Evolutionary conservation across 1,140 invertebrate genomes (phyloP), one percentile per base, ranked within the genome.

Genomic region (Micrasema longulum): DNA sequence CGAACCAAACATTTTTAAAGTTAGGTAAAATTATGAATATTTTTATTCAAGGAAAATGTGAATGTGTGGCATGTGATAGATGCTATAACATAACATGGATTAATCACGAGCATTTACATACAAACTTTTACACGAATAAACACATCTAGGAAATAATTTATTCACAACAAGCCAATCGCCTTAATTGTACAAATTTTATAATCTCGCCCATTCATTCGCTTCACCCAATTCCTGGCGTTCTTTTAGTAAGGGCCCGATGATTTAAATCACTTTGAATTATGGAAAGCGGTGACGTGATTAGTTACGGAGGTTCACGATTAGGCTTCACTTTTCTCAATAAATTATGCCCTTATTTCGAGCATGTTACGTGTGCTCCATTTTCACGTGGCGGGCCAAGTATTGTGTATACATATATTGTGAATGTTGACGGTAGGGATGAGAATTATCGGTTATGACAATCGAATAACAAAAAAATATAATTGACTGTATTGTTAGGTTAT

Each of bases 201-300:
- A 31, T 31, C 26, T 31, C 26, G 26, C 2, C 26, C 7, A 41
- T 1, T 38, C 35, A 41, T 60, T 43, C 36, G 55, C 22, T 60
- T 38, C 9, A 23, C 36, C 55, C 55, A 60, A 38, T 60, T 31
- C 14, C 41, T 31, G 2, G 26, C 26, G 7, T 2, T 38, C 52
- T 55, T 48, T 14, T n/a, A 48, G 41, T 14, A 47, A 47, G 16
- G 60, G 60, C 23, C 60, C n/a, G 22, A 64, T 47, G 60, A 63
- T 64, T 64, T 45, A 64, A 45, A 64, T 64, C 60, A 64, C 60
- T 64, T 63, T 64, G 60, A 64, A 64, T 64, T 64, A 64, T 64
- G 60, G 60, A 64, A 63, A 64, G 23, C 43, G 60, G 18, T 64
- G 60, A 64, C 60, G 60, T 64, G 57, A 64, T 64, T 64, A 64